Evolutionary conservation across 2,888 invertebrate species (phyloP).

Genomic region (Temnothorax rugatulus): DNA sequence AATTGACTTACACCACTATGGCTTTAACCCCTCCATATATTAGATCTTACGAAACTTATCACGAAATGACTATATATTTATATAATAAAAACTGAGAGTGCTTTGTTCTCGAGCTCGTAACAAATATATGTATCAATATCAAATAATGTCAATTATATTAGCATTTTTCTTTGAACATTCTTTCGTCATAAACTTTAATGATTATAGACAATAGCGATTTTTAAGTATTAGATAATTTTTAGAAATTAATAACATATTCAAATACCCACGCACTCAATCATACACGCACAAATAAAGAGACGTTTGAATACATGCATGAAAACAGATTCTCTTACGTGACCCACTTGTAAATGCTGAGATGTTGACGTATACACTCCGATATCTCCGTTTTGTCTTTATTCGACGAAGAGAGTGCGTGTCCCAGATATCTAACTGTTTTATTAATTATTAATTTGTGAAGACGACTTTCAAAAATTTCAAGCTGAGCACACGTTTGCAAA

Average conservation of each 20-base stretch:
- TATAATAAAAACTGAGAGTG: too few species aligned
- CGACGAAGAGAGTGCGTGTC: neutral
- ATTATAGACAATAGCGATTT: neutral
- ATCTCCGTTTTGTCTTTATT: neutral
- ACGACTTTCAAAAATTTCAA: conserved; percentile 72
- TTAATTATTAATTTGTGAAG: too few species aligned
- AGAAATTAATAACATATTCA: neutral
- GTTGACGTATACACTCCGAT: conserved; percentile 20
- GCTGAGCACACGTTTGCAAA: conserved; percentile 73
- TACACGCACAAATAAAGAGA: neutral
- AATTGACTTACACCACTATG: too few species aligned
- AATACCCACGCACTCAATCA: neutral
- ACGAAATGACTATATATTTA: too few species aligned
- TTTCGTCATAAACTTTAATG: too few species aligned
- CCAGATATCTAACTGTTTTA: neutral
- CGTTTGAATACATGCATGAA: neutral
- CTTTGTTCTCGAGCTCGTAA: too few species aligned
- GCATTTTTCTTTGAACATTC: too few species aligned
- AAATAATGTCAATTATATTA: too few species aligned
- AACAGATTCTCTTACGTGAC: neutral
- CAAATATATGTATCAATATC: too few species aligned
- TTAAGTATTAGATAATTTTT: neutral
- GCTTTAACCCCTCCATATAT: too few species aligned
- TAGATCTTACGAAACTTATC: too few species aligned
- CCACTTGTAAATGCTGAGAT: conserved; percentile 41